A percentile compares a stretch with the other conserved stretches of the same genome.
Evolutionary conservation across 1,140 invertebrate genomes (phyloP).

Genomic region (Formica exsecta): DNA sequence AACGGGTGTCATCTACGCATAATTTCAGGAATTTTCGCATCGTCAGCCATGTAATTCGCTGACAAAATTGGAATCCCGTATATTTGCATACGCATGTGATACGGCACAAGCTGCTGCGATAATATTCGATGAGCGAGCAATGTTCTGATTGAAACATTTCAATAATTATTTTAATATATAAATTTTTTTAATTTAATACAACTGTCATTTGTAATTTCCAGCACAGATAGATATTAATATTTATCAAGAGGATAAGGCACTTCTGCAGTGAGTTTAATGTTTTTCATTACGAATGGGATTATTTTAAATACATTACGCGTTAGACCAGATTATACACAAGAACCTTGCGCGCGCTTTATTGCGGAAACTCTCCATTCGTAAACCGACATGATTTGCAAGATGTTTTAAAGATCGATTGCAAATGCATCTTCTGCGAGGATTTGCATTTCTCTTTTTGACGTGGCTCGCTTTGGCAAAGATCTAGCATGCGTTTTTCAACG

Average conservation of each 20-base stretch:
- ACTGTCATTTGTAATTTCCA: neutral
- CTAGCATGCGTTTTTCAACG: slow-evolving; percentile 60
- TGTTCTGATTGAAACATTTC: neutral
- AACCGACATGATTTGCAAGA: slow-evolving; percentile 65
- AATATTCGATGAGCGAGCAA: neutral
- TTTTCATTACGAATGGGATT: slow-evolving; percentile 28
- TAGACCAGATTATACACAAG: slow-evolving; percentile 1
- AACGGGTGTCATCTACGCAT: slow-evolving; percentile 59
- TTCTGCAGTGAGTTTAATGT: neutral
- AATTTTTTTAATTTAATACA: neutral
- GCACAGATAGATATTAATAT: neutral
- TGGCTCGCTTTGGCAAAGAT: slow-evolving; percentile 44
- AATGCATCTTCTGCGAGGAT: slow-evolving; percentile 60
- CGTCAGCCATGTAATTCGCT: neutral
- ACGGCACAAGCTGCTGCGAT: neutral
- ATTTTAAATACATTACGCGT: slow-evolving; percentile 45
- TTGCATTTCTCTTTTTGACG: slow-evolving; percentile 53
- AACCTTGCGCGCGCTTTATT: slow-evolving; percentile 18
- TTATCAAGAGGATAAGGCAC: neutral
- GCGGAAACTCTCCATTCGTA: slow-evolving; percentile 32
- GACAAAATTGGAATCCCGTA: slow-evolving; percentile 32
- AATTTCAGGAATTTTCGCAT: slow-evolving; percentile 58
- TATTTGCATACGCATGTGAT: neutral
- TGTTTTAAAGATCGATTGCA: slow-evolving; percentile 63
- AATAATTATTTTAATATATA: neutral